A percentile compares a stretch with the other conserved stretches of the same genome.
Conservation (phyloP, 2,797 vertebrate species). For the Dryobates pubescens region DNA sequence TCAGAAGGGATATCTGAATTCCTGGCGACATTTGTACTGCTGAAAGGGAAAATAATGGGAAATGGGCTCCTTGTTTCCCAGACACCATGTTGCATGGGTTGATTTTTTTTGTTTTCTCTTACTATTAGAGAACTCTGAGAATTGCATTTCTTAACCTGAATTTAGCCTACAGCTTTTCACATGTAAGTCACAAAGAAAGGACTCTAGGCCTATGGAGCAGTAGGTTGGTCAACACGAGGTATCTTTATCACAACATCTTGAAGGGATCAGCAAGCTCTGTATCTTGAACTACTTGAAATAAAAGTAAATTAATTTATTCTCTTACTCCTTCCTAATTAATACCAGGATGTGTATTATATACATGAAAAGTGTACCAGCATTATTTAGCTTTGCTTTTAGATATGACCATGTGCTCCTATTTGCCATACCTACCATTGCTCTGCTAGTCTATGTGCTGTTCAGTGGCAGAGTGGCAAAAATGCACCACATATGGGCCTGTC, state of each 20-base stretch:
- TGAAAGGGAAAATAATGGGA: neutral
- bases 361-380: neutral
- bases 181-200: neutral
- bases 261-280: neutral
- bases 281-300: neutral
- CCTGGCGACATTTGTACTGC: neutral
- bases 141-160: neutral
- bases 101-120: neutral
- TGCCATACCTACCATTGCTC: neutral
- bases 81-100: neutral
- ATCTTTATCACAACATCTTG: neutral
- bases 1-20: neutral
- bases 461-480: neutral
- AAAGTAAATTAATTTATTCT: neutral
- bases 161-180: neutral
- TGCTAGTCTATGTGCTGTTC: neutral
- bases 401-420: neutral
- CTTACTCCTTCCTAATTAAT: neutral
- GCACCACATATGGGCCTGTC: neutral
- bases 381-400: neutral
- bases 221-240: neutral
- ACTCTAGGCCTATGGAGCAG: neutral
- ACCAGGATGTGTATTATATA: neutral
- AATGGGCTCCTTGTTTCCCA: neutral
- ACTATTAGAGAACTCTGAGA: neutral